Evolutionary conservation across 2,888 invertebrate genomes (phyloP), one percentile per base, ranked within the genome.

Genomic region (Sarcophaga caerulescens): DNA sequence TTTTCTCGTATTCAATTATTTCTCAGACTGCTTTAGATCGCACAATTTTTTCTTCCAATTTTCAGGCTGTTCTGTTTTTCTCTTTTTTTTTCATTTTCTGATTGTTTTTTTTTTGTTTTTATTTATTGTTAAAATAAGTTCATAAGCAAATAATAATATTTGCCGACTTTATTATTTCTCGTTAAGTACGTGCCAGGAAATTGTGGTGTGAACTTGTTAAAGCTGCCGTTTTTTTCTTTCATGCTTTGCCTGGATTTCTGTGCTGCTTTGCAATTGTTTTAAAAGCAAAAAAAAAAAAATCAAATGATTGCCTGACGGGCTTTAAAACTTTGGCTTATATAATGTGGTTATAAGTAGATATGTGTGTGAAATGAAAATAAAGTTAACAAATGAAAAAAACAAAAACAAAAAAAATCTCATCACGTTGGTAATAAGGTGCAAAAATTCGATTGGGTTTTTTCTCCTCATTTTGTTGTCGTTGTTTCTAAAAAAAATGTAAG

Each of bases 161-260:
- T 85, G 85, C 81, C 81, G 82, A 45, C 85, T 80, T 69, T 82
- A 78, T 84, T 83, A 84, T 84, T 84, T 84, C 85, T 85, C 69
- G 79, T 84, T 87, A 87, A 87, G 89, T 89, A 89, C 89, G 89
- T 89, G 89, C 87, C 89, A 89, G 89, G 89, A 89, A 88, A 88
- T 88, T 89, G 89, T 87, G 89, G 89, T 89, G 88, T 88, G 88
- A 88, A 89, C 88, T 89, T 87, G 89, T 88, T 89, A 89, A 83
- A 86, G 77, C 84, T 87, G 84, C 84, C 65, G 80, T 80, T 78
- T 85, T 57, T 68, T 78, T 62, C 35, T 19, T 66, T 12, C 52
- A 69, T 66, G n/a, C 1, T 63, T 77, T 60, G 23, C 4, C 47
- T 10, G 23, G 19, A 12, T n/a, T 44, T 44, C 23, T 17, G 21